Evolutionary conservation across 2,888 invertebrate species (phyloP), one percentile per base, ranked within the genome.

Genomic region (Apamea anceps): DNA sequence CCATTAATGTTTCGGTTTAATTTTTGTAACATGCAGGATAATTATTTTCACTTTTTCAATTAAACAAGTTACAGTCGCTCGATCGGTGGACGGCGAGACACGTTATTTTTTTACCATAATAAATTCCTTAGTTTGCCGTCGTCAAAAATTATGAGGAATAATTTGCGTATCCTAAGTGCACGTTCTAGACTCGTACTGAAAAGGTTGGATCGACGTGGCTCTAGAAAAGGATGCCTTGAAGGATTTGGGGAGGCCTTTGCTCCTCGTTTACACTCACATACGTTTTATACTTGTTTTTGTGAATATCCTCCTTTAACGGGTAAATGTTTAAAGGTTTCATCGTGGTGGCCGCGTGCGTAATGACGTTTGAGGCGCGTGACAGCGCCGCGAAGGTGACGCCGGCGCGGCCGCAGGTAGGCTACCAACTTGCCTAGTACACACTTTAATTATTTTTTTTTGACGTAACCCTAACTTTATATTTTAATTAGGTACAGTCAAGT

Each of bases 351-450:
- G 99, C 99, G 0, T 99, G 99, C 93, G 99, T 99, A 75, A 99
- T 99, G 98, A 99, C 99, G n/a, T 99, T 99, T 93, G 99, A 99
- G 93, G 99, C 99, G 0, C 97, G 99, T 6, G 99, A 99, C 95
- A 99, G 99, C 84, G 99, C 99, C 0, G 99, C 99, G 0, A 96
- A 96, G 80, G 99, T 99, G 75, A 98, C 99, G 28, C 99, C 99
- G 1, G 98, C 99, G 57, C 97, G 97, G 90, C 93, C 97, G 81
- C 96, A 96, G 78, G 94, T 81, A 77, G 37, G 37, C 21, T 66
- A 66, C n/a, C 37, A 45, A 66, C 32, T 21, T n/a, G 8, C 12
- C 3, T 4, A 25, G 13, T 18, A 8, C 18, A 42, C 2, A 51
- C 12, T 72, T 32, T 28, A 15, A 25, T 32, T 32, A 12, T 65